Conservation (phyloP, 2,113 vertebrate species). For the Cercocebus atys region DNA sequence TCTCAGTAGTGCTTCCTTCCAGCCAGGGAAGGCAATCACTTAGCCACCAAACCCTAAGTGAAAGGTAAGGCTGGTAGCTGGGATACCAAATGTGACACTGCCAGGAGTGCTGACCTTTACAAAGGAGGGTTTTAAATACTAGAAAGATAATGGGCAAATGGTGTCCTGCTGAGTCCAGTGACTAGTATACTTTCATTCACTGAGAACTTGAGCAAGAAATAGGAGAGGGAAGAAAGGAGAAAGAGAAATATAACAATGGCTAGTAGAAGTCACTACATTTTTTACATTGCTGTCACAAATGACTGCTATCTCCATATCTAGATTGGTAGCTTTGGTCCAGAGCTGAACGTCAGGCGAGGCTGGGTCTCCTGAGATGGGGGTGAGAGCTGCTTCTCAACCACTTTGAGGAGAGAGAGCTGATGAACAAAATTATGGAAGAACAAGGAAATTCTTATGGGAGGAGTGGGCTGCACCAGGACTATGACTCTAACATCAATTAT, state of each 20-base stretch:
- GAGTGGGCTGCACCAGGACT: not conserved
- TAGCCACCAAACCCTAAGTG: not conserved
- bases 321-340: not conserved
- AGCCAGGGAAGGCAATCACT: not conserved
- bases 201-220: not conserved
- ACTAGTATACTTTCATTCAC: not conserved
- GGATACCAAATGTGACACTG: not conserved
- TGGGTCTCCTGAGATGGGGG: not conserved
- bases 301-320: not conserved
- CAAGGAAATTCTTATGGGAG: not conserved
- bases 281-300: not conserved
- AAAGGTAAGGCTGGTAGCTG: not conserved
- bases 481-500: not conserved
- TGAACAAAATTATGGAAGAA: not conserved
- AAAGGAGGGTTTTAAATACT: not conserved
- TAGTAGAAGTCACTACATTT: not conserved
- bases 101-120: not conserved
- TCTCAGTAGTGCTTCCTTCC: not conserved
- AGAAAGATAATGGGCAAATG: not conserved
- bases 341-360: not conserved
- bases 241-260: not conserved
- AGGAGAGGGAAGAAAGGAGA: not conserved
- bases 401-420: not conserved
- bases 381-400: not conserved
- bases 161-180: not conserved